These are phyloP conservation scores for Momotus momota DNA, from an alignment of 2,797 vertebrate species.

Conservation along the genomic window DNA sequence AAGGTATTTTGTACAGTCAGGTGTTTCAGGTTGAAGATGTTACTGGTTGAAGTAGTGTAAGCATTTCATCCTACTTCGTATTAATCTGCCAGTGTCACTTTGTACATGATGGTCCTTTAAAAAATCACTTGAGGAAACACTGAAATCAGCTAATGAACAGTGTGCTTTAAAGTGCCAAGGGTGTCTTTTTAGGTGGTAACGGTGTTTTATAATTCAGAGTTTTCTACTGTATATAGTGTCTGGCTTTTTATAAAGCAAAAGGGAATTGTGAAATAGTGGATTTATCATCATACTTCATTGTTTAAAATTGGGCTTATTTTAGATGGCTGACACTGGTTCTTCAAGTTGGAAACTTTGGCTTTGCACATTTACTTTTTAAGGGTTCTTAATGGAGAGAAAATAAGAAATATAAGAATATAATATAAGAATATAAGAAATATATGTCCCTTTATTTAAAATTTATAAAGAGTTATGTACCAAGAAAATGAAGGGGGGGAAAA, in stretches of 20 bases:
- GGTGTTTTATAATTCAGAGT: background rate
- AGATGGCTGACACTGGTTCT: background rate
- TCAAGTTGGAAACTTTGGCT: background rate
- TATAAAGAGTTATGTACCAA: background rate
- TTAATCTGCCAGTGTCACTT: background rate
- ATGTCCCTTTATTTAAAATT: background rate
- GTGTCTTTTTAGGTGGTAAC: background rate
- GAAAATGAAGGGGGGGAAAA: background rate
- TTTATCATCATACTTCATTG: background rate
- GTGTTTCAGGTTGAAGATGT: background rate
- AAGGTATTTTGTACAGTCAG: background rate
- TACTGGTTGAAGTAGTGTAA: background rate
- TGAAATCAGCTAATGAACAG: conserved; percentile 8
- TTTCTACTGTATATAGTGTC: background rate
- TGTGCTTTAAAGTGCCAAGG: background rate
- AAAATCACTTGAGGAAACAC: conserved; percentile 3
- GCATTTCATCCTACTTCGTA: background rate
- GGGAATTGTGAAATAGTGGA: background rate
- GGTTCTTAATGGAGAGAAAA: background rate
- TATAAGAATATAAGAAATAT: too few relatives aligned
- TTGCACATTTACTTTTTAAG: background rate
- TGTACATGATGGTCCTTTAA: background rate
- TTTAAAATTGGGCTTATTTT: background rate
- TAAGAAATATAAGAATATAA: too few relatives aligned
- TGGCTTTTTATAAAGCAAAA: background rate